These are phyloP conservation scores for Phataginus tetradactyla DNA, from an alignment of 2,797 vertebrate genomes.

Conservation along the genomic window DNA sequence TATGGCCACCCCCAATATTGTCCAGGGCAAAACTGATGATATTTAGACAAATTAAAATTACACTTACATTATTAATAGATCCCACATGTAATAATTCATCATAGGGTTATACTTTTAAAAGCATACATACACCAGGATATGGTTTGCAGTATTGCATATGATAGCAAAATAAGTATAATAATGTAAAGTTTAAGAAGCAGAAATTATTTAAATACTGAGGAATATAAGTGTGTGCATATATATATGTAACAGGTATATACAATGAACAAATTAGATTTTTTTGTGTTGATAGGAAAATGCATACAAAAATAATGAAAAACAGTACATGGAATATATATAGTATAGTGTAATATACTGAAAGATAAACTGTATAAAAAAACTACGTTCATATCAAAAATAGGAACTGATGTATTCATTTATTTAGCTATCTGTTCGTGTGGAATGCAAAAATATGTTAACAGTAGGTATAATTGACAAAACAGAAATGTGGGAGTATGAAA, in stretches of 20 bases:
- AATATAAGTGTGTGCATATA: background rate
- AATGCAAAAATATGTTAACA: background rate
- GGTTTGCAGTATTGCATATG: background rate
- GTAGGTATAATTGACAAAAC: background rate
- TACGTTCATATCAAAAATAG: background rate
- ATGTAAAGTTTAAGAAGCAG: background rate
- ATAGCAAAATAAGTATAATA: background rate
- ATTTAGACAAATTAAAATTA: background rate
- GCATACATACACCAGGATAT: background rate
- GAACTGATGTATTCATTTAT: background rate
- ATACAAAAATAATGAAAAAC: background rate
- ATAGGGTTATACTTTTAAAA: background rate
- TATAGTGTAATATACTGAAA: background rate
- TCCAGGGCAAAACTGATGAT: background rate
- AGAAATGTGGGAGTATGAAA: background rate
- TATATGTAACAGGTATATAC: background rate
- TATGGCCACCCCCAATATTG: background rate
- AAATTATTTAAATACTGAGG: background rate
- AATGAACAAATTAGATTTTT: background rate
- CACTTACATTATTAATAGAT: background rate
- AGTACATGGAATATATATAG: background rate
- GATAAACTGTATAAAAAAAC: background rate
- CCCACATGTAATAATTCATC: background rate
- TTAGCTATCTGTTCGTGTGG: background rate
- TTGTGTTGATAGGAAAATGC: background rate